phyloP scores from a whole-genome alignment of 2,888 invertebrate species.

The Tetrapedia diversipes region DNA sequence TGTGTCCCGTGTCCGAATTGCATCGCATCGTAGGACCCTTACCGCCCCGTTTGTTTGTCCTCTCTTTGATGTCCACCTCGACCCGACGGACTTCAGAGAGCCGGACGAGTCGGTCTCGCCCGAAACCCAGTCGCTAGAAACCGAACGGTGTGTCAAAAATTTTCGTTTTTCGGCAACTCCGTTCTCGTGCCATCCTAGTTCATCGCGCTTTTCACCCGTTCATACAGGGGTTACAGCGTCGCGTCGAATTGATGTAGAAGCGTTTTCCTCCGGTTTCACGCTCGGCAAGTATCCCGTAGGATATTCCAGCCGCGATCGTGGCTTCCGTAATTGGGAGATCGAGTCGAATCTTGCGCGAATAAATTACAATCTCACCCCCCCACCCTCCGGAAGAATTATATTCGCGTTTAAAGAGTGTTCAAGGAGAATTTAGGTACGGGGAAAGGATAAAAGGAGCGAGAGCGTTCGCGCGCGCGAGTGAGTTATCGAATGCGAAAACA shows the following conservation, averaged over 20 bases:
- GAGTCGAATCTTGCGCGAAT: conserved; percentile 26
- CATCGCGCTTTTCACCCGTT: too few relatives aligned
- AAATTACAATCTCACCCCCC: conserved; percentile 17
- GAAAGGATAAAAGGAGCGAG: conserved; percentile 49
- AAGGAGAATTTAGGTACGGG: conserved; percentile 37
- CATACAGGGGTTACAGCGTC: too few relatives aligned
- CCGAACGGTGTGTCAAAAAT: conserved; percentile 63
- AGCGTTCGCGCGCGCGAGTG: conserved; percentile 41
- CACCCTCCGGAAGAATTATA: conserved; percentile 41
- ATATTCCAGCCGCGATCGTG: not conserved
- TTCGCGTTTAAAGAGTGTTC: conserved; percentile 43
- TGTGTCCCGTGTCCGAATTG: conserved; percentile 81
- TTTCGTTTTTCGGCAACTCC: conserved; percentile 56
- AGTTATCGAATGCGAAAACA: conserved; percentile 78
- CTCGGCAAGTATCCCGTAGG: not conserved
- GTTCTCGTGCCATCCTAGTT: too few relatives aligned
- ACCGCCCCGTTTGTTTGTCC: conserved; percentile 77
- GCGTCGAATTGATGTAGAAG: too few relatives aligned
- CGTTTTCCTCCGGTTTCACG: too few relatives aligned
- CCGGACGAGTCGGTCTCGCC: conserved; percentile 46
- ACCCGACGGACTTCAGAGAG: conserved; percentile 76
- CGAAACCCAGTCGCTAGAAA: conserved; percentile 46
- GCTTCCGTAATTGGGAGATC: conserved; percentile 12
- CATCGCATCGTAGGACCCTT: conserved; percentile 77
- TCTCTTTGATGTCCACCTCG: conserved; percentile 80